A percentile compares a stretch with the other conserved stretches of the same genome.
Conservation (phyloP, 1,140 invertebrate genomes). For the Trachymyrmex cornetzi region DNA sequence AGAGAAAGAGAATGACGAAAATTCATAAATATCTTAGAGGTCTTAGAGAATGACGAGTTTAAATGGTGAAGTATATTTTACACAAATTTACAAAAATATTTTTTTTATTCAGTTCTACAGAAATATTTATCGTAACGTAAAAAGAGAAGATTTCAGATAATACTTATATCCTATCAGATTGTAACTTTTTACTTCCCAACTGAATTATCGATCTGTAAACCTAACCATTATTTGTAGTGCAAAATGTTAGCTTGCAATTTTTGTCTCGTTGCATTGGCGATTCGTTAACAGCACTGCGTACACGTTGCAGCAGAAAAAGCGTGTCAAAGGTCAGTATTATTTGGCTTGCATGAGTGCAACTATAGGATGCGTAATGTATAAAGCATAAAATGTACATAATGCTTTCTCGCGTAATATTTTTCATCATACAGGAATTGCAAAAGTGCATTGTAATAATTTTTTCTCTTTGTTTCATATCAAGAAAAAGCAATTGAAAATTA, state of each 20-base stretch:
- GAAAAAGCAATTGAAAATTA: conserved; percentile 33
- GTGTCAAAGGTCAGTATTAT: conserved; percentile 53
- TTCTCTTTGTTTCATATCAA: not conserved
- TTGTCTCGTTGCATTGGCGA: not conserved
- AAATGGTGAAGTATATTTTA: not conserved
- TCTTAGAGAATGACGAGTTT: not conserved
- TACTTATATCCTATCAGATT: not conserved
- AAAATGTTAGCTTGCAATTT: not conserved
- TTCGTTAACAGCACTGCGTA: conserved; percentile 38
- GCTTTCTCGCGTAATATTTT: not conserved
- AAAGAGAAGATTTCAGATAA: not conserved
- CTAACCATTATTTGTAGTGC: not conserved
- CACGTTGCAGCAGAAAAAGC: conserved; percentile 38
- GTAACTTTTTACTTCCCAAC: not conserved
- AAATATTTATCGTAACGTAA: not conserved
- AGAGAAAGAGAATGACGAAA: conserved; percentile 29
- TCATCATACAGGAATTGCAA: not conserved
- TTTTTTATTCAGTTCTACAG: not conserved
- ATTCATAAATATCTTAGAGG: conserved; percentile 51
- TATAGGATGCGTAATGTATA: conserved; percentile 23
- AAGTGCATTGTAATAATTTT: not conserved
- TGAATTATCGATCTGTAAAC: not conserved
- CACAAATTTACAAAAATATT: conserved; percentile 12
- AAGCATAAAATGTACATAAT: not conserved
- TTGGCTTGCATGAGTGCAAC: not conserved